Evolutionary conservation across 1,140 invertebrate species (phyloP).

Genomic region (Micrasema longulum): DNA sequence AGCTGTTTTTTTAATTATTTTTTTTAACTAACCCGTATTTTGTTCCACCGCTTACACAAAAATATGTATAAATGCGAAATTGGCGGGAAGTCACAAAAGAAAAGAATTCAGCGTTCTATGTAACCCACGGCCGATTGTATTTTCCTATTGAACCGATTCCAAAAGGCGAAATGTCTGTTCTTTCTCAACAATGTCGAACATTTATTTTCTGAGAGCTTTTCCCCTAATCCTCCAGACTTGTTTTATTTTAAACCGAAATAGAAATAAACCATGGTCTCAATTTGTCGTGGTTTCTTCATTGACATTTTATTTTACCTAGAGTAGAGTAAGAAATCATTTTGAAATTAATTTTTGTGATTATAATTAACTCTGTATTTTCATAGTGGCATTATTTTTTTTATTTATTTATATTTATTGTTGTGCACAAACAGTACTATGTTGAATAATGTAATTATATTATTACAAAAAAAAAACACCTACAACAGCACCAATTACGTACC

Average conservation of each 20-base stretch:
- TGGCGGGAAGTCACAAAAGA: conserved; percentile 26
- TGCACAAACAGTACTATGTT: no score
- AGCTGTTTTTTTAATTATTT: no score
- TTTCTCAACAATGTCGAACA: conserved; percentile 32
- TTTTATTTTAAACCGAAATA: conserved; percentile 15
- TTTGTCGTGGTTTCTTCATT: not conserved
- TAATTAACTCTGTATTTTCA: no score
- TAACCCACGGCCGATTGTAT: conserved; percentile 20
- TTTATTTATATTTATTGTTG: no score
- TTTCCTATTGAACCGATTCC: conserved; percentile 36
- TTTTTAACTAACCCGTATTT: no score
- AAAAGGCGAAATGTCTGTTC: conserved; percentile 27
- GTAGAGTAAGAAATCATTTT: no score
- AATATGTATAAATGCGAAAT: conserved; percentile 31
- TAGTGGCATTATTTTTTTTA: no score
- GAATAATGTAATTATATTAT: no score
- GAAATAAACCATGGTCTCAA: conserved; percentile 4
- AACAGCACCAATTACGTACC: no score
- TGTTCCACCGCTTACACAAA: not conserved
- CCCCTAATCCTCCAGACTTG: conserved; percentile 14
- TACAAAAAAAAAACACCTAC: no score
- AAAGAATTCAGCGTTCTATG: conserved; percentile 13
- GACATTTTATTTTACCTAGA: not conserved
- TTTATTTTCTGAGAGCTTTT: conserved; percentile 23
- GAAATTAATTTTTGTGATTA: no score